Percentiles rank a stretch among this genome's conserved stretches.
Evolutionary conservation across 2,888 invertebrate species (phyloP).

Genomic region (Cataglyphis livida): DNA sequence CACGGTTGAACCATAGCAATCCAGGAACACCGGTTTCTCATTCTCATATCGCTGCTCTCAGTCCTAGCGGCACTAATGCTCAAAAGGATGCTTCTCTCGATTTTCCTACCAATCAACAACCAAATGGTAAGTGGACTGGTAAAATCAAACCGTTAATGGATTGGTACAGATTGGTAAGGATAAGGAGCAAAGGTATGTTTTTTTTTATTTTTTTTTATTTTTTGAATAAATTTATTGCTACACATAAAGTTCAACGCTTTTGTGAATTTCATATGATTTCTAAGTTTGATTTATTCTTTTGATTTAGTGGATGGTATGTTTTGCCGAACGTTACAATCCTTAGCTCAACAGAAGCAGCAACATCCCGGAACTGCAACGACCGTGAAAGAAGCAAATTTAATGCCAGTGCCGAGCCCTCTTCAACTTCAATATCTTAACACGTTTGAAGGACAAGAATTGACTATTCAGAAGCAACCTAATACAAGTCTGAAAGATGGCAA

Average conservation of each 20-base stretch:
- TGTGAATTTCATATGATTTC: constrained; percentile 26
- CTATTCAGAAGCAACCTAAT: constrained; percentile 98
- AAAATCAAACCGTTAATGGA: too few relatives aligned
- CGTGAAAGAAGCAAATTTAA: constrained; percentile 94
- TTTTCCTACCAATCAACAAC: constrained; percentile 84
- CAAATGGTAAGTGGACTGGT: constrained; percentile 82
- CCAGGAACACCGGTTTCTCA: constrained; percentile 90
- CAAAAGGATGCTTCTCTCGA: constrained; percentile 83
- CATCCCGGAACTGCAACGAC: constrained; percentile 83
- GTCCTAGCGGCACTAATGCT: constrained; percentile 82
- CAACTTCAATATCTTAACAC: constrained; percentile 98
- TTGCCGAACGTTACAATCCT: constrained; percentile 88
- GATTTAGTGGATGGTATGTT: constrained; percentile 88
- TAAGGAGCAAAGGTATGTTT: background rate
- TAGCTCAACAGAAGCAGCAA: constrained; percentile 88
- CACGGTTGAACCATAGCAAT: constrained; percentile 89
- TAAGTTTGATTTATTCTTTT: constrained; percentile 38
- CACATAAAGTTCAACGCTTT: constrained; percentile 19
- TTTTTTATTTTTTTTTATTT: constrained; percentile 30
- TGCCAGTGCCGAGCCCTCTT: constrained; percentile 98
- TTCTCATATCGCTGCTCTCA: constrained; percentile 83
- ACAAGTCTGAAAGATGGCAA: constrained; percentile 93
- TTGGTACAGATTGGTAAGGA: too few relatives aligned
- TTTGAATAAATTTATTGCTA: constrained; percentile 35
- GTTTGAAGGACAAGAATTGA: constrained; percentile 98